Conservation (phyloP, 2,888 invertebrate species). For the Plagodis dolabraria region DNA sequence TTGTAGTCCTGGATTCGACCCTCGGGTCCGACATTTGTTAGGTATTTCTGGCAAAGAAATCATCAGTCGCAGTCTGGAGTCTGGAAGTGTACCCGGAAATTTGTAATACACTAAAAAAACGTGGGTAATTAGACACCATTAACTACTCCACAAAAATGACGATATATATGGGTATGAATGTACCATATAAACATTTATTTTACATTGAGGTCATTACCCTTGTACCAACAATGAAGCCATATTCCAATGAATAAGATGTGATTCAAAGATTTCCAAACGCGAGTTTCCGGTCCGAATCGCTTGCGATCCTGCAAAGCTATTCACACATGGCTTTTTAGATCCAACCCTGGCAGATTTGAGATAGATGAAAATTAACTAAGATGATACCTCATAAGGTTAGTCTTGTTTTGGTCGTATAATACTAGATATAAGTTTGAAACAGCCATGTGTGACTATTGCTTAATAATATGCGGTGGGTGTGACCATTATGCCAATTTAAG, state of each 20-base stretch:
- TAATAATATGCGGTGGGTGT: conserved; percentile 34
- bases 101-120: too few species aligned
- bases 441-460: not conserved
- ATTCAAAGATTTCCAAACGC: conserved; percentile 34
- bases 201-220: conserved; percentile 12
- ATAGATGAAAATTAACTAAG: not conserved
- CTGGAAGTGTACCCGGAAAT: too few species aligned
- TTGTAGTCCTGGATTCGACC: too few species aligned
- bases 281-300: conserved; percentile 28
- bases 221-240: conserved; percentile 22
- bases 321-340: not conserved
- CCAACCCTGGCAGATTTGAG: not conserved
- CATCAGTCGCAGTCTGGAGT: too few species aligned
- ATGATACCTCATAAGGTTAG: not conserved
- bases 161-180: too few species aligned
- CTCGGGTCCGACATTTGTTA: too few species aligned
- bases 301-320: conserved; percentile 13
- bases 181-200: too few species aligned
- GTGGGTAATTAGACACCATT: too few species aligned
- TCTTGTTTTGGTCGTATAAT: not conserved
- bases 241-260: conserved; percentile 26
- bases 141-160: too few species aligned
- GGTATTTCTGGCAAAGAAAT: too few species aligned
- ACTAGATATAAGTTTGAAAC: not conserved
- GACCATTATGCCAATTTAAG: conserved; percentile 32